phyloP scores from a whole-genome alignment of 2,888 invertebrate genomes.

The Corbicula japonica region DNA sequence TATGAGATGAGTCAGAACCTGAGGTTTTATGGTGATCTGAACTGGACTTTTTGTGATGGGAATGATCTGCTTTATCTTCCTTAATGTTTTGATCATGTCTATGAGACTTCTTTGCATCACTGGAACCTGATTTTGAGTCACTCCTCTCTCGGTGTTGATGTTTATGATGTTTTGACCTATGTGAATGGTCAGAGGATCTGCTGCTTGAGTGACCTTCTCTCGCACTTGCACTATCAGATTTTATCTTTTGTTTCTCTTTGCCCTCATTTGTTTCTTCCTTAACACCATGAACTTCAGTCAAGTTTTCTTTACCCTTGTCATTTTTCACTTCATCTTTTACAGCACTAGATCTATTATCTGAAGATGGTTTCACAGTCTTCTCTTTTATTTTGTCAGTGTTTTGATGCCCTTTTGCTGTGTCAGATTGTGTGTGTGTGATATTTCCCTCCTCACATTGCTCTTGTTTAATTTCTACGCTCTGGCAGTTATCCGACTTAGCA shows the following conservation, averaged over 20 bases:
- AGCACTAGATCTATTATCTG: background rate
- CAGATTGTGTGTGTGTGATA: no score
- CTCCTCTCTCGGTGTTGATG: slow-evolving; percentile 28
- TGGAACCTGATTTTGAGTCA: slow-evolving; percentile 18
- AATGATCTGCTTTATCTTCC: slow-evolving; percentile 27
- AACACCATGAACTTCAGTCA: no score
- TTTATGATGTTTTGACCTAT: slow-evolving; percentile 34
- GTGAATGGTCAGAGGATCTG: slow-evolving; percentile 28
- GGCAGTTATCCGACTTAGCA: background rate
- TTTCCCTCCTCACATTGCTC: no score
- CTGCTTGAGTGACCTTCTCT: slow-evolving; percentile 17
- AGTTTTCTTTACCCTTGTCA: slow-evolving; percentile 4
- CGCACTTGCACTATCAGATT: background rate
- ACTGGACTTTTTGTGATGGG: slow-evolving; percentile 38
- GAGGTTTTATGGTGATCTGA: slow-evolving; percentile 7
- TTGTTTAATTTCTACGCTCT: no score
- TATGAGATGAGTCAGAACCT: background rate
- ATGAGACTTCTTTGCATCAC: slow-evolving; percentile 22
- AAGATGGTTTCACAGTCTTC: background rate
- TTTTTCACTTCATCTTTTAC: background rate
- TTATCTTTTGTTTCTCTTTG: no score
- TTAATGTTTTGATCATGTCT: slow-evolving; percentile 22
- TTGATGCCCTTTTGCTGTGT: slow-evolving; percentile 5
- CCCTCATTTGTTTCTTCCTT: no score
- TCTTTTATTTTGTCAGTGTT: slow-evolving; percentile 3